Percentiles rank a stretch among this genome's conserved stretches.
These are phyloP conservation scores for Scaptomyza reducta DNA, from an alignment of 2,888 invertebrate species.

Conservation along the genomic window DNA sequence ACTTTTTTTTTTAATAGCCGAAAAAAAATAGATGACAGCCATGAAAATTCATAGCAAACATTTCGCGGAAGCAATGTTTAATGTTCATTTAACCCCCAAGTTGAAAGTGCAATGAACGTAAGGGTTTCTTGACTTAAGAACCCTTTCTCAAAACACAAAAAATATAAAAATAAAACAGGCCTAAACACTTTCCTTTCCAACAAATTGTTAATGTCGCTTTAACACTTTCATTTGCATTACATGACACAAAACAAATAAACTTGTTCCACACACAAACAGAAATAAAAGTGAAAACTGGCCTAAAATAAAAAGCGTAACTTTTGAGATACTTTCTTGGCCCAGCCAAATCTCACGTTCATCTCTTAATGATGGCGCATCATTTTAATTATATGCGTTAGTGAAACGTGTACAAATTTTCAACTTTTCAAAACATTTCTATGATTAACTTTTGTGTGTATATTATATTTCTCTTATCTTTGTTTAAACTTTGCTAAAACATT, in stretches of 20 bases:
- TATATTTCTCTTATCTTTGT: neutral
- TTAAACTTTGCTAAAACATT: neutral
- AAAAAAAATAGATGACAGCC: slow-evolving; percentile 34
- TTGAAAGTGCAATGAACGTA: slow-evolving; percentile 55
- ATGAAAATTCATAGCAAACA: slow-evolving; percentile 66
- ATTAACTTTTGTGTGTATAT: too few species aligned
- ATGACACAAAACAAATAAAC: slow-evolving; percentile 53
- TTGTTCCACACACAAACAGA: slow-evolving; percentile 37
- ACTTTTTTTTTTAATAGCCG: slow-evolving; percentile 18
- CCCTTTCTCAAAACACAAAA: slow-evolving; percentile 7
- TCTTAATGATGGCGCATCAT: slow-evolving; percentile 70
- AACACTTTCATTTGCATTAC: slow-evolving; percentile 72
- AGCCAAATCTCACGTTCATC: slow-evolving; percentile 75
- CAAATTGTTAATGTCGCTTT: slow-evolving; percentile 19
- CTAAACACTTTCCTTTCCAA: slow-evolving; percentile 49
- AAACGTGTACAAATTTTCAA: slow-evolving; percentile 61
- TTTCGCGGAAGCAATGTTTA: slow-evolving; percentile 58
- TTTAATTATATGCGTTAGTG: slow-evolving; percentile 57
- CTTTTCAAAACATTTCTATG: slow-evolving; percentile 1
- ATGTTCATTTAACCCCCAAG: slow-evolving; percentile 31
- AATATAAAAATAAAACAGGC: neutral
- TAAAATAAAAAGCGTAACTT: slow-evolving; percentile 12
- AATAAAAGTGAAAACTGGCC: slow-evolving; percentile 73
- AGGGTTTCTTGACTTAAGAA: slow-evolving; percentile 25
- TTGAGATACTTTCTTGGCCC: slow-evolving; percentile 44